Evolutionary conservation across 2,888 invertebrate species (phyloP).

Genomic region (Drosophila multiciliata): DNA sequence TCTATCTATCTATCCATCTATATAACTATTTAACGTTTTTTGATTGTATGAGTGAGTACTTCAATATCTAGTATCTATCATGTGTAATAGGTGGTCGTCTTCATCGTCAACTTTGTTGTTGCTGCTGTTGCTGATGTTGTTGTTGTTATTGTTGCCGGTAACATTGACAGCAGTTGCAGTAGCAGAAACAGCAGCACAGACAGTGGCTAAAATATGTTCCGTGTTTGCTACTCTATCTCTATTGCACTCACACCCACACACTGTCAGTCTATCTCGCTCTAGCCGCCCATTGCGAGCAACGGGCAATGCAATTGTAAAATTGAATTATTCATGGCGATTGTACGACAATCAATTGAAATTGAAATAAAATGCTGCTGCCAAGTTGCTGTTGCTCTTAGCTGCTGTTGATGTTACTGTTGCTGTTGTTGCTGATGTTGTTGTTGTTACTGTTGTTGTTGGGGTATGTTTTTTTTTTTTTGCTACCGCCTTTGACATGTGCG

Average conservation of each 20-base stretch:
- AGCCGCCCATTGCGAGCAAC: conserved; percentile 45
- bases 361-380: conserved; percentile 82
- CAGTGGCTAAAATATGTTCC: conserved; percentile 75
- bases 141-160: conserved; percentile 32
- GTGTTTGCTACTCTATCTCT: conserved; percentile 55
- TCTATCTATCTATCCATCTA: conserved; percentile 9
- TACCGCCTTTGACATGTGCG: conserved; percentile 76
- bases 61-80: conserved; percentile 57
- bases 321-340: conserved; percentile 85
- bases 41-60: conserved; percentile 28
- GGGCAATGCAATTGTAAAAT: conserved; percentile 77
- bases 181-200: conserved; percentile 36
- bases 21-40: background rate
- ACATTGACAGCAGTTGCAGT: conserved; percentile 50
- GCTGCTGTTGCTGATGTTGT: conserved; percentile 28
- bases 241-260: conserved; percentile 31
- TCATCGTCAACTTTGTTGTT: conserved; percentile 33
- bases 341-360: conserved; percentile 85
- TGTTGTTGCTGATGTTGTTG: conserved; percentile 28
- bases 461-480: conserved; percentile 43
- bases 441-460: conserved; percentile 17
- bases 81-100: conserved; percentile 61
- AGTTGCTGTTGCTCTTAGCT: conserved; percentile 48
- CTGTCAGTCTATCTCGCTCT: conserved; percentile 51
- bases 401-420: conserved; percentile 41